phyloP scores from a whole-genome alignment of 2,113 vertebrate species.

The Oncorhynchus gorbuscha region DNA sequence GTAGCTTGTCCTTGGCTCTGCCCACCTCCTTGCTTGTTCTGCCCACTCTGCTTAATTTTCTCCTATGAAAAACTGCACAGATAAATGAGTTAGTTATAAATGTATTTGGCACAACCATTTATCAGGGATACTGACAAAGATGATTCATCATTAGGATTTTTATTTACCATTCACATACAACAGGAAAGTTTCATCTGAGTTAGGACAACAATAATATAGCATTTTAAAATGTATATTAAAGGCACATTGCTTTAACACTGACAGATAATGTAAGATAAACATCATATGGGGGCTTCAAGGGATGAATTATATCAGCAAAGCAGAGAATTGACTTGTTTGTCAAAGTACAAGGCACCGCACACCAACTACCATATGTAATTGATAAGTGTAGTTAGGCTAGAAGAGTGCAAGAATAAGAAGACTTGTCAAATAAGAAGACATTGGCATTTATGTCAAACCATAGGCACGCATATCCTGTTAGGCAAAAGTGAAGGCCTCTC shows the following conservation, averaged over 20 bases:
- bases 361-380: slow-evolving; percentile 1
- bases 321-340: background rate
- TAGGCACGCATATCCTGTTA: background rate
- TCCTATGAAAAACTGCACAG: background rate
- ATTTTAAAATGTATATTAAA: background rate
- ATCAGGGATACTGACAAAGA: background rate
- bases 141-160: background rate
- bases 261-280: background rate
- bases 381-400: slow-evolving; percentile 2
- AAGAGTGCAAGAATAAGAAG: too few relatives aligned
- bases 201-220: background rate
- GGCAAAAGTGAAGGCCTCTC: too few relatives aligned
- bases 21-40: too few relatives aligned
- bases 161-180: background rate
- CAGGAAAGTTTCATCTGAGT: background rate
- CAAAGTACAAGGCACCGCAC: slow-evolving; percentile 51
- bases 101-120: background rate
- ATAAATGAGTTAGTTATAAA: background rate
- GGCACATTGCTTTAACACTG: slow-evolving; percentile 1
- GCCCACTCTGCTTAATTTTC: too few relatives aligned
- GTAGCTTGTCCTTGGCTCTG: too few relatives aligned
- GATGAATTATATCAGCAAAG: background rate
- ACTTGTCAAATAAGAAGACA: background rate
- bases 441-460: background rate
- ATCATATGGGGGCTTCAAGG: background rate